These are phyloP conservation scores for Mythimna impura DNA, from an alignment of 2,888 invertebrate genomes.

Conservation along the genomic window DNA sequence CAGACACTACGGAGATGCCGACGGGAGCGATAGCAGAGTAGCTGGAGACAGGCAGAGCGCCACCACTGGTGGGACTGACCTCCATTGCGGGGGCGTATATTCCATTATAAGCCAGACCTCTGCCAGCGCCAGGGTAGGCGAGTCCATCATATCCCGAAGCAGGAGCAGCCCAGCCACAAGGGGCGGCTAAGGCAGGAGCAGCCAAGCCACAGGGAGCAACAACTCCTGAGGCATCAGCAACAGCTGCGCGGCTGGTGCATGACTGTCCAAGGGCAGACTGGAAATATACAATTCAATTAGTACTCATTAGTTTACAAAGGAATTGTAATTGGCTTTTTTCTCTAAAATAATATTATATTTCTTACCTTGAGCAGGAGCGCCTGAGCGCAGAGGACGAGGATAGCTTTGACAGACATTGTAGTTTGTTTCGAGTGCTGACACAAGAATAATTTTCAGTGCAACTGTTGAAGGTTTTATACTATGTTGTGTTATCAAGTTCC, in stretches of 20 bases:
- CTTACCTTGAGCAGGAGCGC: constrained; percentile 37
- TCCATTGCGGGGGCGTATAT: constrained; percentile 15
- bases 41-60: constrained; percentile 38
- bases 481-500: too few species aligned
- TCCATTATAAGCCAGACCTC: not conserved
- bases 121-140: too few species aligned
- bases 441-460: not conserved
- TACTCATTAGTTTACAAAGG: too few species aligned
- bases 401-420: constrained; percentile 68
- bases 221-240: constrained; percentile 31
- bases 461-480: not conserved
- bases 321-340: too few species aligned
- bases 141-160: not conserved
- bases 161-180: constrained; percentile 5
- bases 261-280: constrained; percentile 39
- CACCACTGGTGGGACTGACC: constrained; percentile 32
- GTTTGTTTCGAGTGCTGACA: constrained; percentile 11
- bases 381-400: constrained; percentile 63
- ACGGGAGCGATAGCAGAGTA: not conserved
- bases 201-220: not conserved
- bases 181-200: not conserved
- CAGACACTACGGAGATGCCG: constrained; percentile 31
- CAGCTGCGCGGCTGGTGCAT: constrained; percentile 38
- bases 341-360: not conserved
- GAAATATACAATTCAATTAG: not conserved